Conservation (phyloP, 2,797 vertebrate genomes). For the Chaenodraco wilsoni region DNA sequence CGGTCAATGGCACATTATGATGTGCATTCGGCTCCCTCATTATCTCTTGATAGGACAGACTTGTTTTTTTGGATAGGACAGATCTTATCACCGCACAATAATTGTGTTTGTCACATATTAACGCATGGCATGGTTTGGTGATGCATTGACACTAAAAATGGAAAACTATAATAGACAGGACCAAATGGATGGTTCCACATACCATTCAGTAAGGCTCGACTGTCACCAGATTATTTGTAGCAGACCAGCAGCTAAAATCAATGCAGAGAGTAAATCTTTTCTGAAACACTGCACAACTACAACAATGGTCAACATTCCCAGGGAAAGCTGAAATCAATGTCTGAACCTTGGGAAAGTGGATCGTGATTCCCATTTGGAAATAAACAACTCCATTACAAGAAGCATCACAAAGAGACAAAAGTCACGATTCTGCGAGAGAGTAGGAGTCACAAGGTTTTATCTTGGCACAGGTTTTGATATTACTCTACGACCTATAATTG, state of each 20-base stretch:
- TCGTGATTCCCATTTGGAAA: conserved; percentile 53
- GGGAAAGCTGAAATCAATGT: not conserved
- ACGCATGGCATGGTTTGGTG: conserved; percentile 22
- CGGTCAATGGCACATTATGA: conserved; percentile 45
- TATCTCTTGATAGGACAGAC: conserved; percentile 50
- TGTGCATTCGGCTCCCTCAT: conserved; percentile 64
- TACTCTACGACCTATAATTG: conserved; percentile 62
- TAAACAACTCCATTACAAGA: conserved; percentile 60
- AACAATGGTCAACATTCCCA: not conserved
- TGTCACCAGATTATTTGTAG: not conserved
- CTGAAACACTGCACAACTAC: not conserved
- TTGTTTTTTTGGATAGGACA: conserved; percentile 43
- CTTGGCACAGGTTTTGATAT: conserved; percentile 57
- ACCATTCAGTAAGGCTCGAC: not conserved
- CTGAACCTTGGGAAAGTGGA: conserved; percentile 1
- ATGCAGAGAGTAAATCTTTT: not conserved
- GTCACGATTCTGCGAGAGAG: conserved; percentile 60
- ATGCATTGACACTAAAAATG: conserved; percentile 13
- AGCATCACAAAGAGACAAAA: conserved; percentile 53
- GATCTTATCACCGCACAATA: conserved; percentile 35
- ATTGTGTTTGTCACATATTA: conserved; percentile 50
- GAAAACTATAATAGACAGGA: conserved; percentile 25
- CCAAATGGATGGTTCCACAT: conserved; percentile 6
- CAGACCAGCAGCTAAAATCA: not conserved
- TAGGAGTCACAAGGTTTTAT: conserved; percentile 20